A percentile compares a stretch with the other conserved stretches of the same genome.
Conservation (phyloP, 2,797 vertebrate genomes). For the Euthynnus affinis region DNA sequence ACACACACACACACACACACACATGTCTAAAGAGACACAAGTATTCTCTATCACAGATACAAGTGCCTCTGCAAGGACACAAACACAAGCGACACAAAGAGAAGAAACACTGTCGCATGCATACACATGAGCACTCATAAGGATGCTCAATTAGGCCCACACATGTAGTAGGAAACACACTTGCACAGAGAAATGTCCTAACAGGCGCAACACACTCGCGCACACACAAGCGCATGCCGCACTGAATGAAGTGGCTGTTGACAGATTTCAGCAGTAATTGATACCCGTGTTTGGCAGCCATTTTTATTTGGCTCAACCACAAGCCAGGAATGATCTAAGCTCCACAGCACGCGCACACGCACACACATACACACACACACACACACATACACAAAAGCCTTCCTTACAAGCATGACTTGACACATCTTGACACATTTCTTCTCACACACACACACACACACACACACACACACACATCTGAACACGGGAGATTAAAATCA, state of each 20-base stretch:
- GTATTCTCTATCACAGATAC: conserved; percentile 9
- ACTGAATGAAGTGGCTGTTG: conserved; percentile 67
- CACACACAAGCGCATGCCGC: conserved; percentile 17
- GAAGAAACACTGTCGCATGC: conserved; percentile 1
- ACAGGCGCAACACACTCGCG: conserved; percentile 1
- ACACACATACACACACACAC: conserved; percentile 14
- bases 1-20: conserved; percentile 8
- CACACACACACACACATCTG: conserved; percentile 28
- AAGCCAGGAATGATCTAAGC: conserved; percentile 62
- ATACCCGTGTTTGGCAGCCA: conserved; percentile 70
- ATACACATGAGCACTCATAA: conserved; percentile 35
- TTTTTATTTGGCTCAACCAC: conserved; percentile 73
- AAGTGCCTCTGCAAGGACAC: conserved; percentile 41
- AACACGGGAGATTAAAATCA: conserved; percentile 53
- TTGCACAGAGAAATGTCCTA: conserved; percentile 42
- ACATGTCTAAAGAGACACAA: not conserved
- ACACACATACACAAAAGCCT: conserved; percentile 17
- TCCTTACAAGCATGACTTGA: conserved; percentile 63
- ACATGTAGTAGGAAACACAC: conserved; percentile 30
- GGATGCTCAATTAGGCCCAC: conserved; percentile 56
- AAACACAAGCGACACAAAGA: conserved; percentile 18
- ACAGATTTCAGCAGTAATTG: conserved; percentile 78
- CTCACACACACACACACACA: conserved; percentile 23
- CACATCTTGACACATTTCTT: conserved; percentile 65
- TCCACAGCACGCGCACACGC: conserved; percentile 9